phyloP scores from a whole-genome alignment of 1,140 invertebrate genomes.

The Drosophila miranda region DNA sequence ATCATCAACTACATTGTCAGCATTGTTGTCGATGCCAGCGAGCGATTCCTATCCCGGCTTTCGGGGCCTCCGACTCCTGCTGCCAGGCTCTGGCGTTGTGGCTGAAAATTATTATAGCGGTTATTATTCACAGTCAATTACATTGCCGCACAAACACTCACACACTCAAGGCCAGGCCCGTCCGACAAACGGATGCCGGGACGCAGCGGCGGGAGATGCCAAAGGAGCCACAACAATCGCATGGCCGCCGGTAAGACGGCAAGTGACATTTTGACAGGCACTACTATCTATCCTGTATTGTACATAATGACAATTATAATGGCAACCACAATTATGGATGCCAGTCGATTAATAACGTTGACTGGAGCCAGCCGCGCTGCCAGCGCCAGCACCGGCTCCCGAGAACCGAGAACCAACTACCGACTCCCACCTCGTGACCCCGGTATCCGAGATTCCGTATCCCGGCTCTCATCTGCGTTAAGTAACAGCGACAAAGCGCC shows the following conservation, averaged over 20 bases:
- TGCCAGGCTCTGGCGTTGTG: slow-evolving; percentile 50
- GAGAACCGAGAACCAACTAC: no score
- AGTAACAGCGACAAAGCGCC: slow-evolving; percentile 30
- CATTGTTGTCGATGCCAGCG: slow-evolving; percentile 38
- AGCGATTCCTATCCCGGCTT: slow-evolving; percentile 28
- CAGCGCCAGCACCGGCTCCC: not conserved
- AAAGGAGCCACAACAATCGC: slow-evolving; percentile 41
- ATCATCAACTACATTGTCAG: slow-evolving; percentile 69
- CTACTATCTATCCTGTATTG: slow-evolving; percentile 75
- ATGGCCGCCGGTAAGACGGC: slow-evolving; percentile 47
- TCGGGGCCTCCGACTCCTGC: slow-evolving; percentile 27
- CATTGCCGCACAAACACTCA: slow-evolving; percentile 64
- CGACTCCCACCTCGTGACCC: not conserved
- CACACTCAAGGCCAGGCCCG: slow-evolving; percentile 1
- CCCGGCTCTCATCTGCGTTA: slow-evolving; percentile 11
- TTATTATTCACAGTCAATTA: slow-evolving; percentile 81
- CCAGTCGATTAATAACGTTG: slow-evolving; percentile 75
- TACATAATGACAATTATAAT: slow-evolving; percentile 81
- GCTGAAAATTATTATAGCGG: slow-evolving; percentile 81
- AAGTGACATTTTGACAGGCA: slow-evolving; percentile 70
- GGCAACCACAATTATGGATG: slow-evolving; percentile 79
- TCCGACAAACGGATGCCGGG: not conserved
- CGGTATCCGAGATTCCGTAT: slow-evolving; percentile 5
- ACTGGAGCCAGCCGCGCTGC: slow-evolving; percentile 28
- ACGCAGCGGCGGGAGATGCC: slow-evolving; percentile 11